These are phyloP conservation scores for Tursiops truncatus DNA, from an alignment of 2,113 vertebrate species.

Conservation along the genomic window DNA sequence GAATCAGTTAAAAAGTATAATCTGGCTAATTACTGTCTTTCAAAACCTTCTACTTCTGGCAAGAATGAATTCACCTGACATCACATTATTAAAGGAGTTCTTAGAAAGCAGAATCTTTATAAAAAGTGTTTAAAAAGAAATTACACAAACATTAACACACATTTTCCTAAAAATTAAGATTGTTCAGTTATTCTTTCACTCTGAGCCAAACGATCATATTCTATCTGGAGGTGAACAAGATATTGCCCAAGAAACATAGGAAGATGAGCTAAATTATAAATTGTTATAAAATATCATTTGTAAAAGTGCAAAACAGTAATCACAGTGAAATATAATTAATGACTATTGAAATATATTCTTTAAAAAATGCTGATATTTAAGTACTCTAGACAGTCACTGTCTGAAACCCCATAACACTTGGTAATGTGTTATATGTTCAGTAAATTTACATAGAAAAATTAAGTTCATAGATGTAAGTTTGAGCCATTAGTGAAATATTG, in stretches of 20 bases:
- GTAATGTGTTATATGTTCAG: background rate
- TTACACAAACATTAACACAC: background rate
- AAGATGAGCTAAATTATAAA: background rate
- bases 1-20: background rate
- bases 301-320: background rate
- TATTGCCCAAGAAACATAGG: background rate
- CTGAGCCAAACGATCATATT: background rate
- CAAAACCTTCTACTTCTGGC: background rate
- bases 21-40: slow-evolving; percentile 4
- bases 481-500: background rate
- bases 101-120: background rate
- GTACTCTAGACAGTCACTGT: background rate
- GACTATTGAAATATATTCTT: background rate
- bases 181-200: background rate
- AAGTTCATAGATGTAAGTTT: background rate
- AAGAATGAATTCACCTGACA: background rate
- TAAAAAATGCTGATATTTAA: background rate
- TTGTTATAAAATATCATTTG: background rate
- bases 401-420: background rate
- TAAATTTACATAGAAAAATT: background rate
- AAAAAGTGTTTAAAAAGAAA: background rate
- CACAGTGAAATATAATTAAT: background rate
- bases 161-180: background rate
- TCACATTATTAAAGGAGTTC: background rate
- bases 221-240: background rate